Evolutionary conservation across 2,888 invertebrate species (phyloP), one percentile per base, ranked within the genome.

Genomic region (Villa cingulata): DNA sequence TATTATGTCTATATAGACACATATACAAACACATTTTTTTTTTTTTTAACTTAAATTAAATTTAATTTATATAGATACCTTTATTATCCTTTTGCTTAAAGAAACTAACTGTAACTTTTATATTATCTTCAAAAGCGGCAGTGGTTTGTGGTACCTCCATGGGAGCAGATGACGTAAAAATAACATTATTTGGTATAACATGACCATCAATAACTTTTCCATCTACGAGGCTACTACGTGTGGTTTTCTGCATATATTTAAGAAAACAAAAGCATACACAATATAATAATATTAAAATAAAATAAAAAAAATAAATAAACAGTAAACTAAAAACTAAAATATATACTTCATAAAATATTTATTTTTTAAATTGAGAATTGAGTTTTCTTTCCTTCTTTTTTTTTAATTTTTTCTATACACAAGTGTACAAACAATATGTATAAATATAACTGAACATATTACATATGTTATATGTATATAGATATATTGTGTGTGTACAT

Each of bases 161-260:
- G 7, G 77, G 75, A 1, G 87, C 86, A 16, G 90, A 85, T 54
- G 84, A 78, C 0, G 89, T 88, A 70, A 92, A 92, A 48, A 92
- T 76, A 20, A 89, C 89, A 62, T 84, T 79, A 61, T 82, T 80
- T 0, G 89, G 87, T 56, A 94, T 85, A 46, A 94, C 83, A 66
- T 94, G 92, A 1, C 89, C 90, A 63, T 90, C 88, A 52, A 92
- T 81, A 48, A 90, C 87, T 64, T 85, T 85, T 41, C 74, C 78
- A 64, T 90, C 89, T 51, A 91, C 82, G 58, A 83, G 74, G 58
- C 82, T 80, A 29, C 81, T 80, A 53, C 83, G 74, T 12, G 81
- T 76, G 19, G 77, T 73, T 51, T 80, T 79, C 83, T 83, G 4
- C 7, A 61, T 17, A 38, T 50, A 27, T 42, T 51, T 45, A 41